A percentile compares a stretch with the other conserved stretches of the same genome.
Conservation (phyloP, 2,797 vertebrate species). For the Gymnoscopelus braueri region DNA sequence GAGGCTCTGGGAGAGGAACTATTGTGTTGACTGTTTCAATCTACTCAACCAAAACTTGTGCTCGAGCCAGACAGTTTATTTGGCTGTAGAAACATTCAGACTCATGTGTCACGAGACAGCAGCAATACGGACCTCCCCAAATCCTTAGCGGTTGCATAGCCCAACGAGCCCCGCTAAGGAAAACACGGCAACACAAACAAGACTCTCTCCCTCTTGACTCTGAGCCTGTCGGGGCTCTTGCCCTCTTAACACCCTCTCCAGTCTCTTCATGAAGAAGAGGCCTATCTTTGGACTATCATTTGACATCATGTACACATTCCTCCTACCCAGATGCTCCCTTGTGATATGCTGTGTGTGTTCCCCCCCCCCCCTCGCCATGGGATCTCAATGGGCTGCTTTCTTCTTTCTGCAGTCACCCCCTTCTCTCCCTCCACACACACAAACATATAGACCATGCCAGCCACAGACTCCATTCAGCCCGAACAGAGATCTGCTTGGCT, state of each 20-base stretch:
- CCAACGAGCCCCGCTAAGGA: conserved; percentile 61
- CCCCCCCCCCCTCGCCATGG: conserved; percentile 60
- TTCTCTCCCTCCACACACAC: conserved; percentile 62
- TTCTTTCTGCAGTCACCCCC: conserved; percentile 56
- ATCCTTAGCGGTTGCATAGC: conserved; percentile 34
- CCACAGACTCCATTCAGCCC: conserved; percentile 75
- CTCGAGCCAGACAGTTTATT: conserved; percentile 65
- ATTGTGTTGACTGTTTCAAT: conserved; percentile 45
- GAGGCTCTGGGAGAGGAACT: conserved; percentile 36
- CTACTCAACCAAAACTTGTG: conserved; percentile 34
- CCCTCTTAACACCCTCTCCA: conserved; percentile 69
- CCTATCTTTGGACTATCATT: conserved; percentile 82
- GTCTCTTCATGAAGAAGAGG: conserved; percentile 70
- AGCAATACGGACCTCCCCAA: conserved; percentile 45
- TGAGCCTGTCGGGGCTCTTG: conserved; percentile 63
- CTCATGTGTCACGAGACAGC: conserved; percentile 64
- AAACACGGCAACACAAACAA: conserved; percentile 74
- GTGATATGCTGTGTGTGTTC: conserved; percentile 80
- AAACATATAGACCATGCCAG: conserved; percentile 79
- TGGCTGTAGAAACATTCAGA: conserved; percentile 65
- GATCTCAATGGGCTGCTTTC: conserved; percentile 79
- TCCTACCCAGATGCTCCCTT: conserved; percentile 81
- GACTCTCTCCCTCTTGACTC: conserved; percentile 66
- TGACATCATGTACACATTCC: conserved; percentile 83
- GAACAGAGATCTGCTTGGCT: conserved; percentile 67